These are phyloP conservation scores for Drosophila subpulchrella DNA, from an alignment of 1,140 invertebrate genomes.

Conservation along the genomic window DNA sequence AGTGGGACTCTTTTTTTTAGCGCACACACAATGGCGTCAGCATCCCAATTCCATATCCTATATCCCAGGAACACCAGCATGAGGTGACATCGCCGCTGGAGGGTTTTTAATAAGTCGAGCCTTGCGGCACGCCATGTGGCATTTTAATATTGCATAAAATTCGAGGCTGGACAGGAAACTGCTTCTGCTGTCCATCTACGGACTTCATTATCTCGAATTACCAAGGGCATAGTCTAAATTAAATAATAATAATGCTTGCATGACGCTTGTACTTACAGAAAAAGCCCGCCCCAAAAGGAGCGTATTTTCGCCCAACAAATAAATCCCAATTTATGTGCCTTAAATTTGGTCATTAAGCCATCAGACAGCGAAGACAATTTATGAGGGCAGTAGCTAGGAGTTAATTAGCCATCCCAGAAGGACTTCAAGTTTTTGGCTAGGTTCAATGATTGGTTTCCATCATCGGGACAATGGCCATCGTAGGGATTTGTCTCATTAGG, in stretches of 20 bases:
- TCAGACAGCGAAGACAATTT: neutral
- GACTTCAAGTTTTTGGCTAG: neutral
- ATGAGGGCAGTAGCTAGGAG: neutral
- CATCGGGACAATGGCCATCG: conserved; percentile 14
- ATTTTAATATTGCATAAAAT: conserved; percentile 56
- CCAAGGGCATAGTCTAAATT: conserved; percentile 28
- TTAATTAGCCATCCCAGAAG: conserved; percentile 26
- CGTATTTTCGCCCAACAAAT: neutral
- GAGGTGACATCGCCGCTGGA: conserved; percentile 47
- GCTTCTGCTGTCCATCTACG: conserved; percentile 7
- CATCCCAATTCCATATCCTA: neutral
- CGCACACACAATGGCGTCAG: conserved; percentile 18
- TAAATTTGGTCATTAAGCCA: conserved; percentile 15
- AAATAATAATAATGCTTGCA: conserved; percentile 41
- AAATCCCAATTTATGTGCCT: conserved; percentile 47
- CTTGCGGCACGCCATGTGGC: conserved; percentile 41
- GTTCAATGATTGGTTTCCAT: conserved; percentile 32
- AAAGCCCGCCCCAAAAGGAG: conserved; percentile 5
- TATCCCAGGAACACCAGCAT: conserved; percentile 7
- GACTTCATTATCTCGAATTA: conserved; percentile 46
- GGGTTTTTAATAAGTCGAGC: conserved; percentile 58
- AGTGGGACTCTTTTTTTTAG: conserved; percentile 1
- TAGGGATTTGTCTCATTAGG: conserved; percentile 42
- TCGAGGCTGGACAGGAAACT: neutral
- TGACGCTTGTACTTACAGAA: conserved; percentile 24